Conservation (phyloP, 2,797 vertebrate species). For the Betta splendens region DNA sequence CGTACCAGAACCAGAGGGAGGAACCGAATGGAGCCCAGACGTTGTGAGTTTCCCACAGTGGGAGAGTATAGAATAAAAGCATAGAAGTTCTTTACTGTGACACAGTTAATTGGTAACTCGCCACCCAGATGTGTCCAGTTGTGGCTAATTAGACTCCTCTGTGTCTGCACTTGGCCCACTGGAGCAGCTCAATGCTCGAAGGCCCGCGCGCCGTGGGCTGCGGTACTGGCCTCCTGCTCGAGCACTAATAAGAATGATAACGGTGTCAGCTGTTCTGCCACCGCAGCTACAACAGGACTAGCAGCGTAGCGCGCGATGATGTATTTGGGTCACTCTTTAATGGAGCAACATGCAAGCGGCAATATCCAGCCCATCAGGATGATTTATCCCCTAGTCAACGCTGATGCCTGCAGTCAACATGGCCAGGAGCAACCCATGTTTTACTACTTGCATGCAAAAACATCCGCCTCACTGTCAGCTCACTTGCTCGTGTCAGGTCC, state of each 20-base stretch:
- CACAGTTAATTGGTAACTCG: no score
- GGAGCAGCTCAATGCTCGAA: not conserved
- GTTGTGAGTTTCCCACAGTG: no score
- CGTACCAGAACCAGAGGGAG: no score
- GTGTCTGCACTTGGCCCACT: not conserved
- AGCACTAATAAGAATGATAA: not conserved
- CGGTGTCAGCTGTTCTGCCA: not conserved
- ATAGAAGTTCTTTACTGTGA: no score
- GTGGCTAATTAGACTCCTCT: no score
- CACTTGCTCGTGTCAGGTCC: conserved; percentile 23
- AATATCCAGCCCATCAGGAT: conserved; percentile 39
- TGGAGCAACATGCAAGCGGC: conserved; percentile 34
- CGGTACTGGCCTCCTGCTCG: not conserved
- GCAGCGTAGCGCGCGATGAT: conserved; percentile 24
- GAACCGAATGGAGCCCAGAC: no score
- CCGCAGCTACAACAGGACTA: conserved; percentile 4
- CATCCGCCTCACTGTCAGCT: conserved; percentile 26
- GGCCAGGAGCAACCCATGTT: conserved; percentile 41
- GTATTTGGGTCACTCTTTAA: conserved; percentile 45
- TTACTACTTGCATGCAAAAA: conserved; percentile 24
- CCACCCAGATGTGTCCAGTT: no score
- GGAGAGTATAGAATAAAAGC: no score
- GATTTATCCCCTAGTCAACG: conserved; percentile 50
- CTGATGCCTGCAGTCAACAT: conserved; percentile 37
- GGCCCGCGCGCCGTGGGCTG: not conserved